These are phyloP conservation scores for Acanthiza pusilla DNA, from an alignment of 2,797 vertebrate genomes.

Conservation along the genomic window DNA sequence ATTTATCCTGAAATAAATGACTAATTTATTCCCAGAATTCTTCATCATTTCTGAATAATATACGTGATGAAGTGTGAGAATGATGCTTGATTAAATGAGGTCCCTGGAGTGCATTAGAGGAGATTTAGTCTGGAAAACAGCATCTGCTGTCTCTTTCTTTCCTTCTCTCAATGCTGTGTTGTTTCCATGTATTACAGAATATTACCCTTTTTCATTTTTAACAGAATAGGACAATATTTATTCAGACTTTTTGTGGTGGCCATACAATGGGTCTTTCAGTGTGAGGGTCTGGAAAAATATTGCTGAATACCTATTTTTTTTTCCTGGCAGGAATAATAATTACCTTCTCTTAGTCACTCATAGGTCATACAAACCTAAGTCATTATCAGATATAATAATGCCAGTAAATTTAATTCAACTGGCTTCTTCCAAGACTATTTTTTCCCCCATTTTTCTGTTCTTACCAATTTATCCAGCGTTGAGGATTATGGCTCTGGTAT, in stretches of 20 bases:
- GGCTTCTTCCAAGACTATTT: neutral
- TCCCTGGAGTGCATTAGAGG: slow-evolving; percentile 57
- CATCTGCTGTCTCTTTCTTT: slow-evolving; percentile 56
- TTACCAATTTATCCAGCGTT: rapidly evolving
- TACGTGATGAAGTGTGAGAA: slow-evolving; percentile 67
- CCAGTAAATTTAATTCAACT: neutral
- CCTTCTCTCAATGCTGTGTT: slow-evolving; percentile 16
- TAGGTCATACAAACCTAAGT: slow-evolving; percentile 8
- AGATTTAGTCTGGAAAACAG: slow-evolving; percentile 65
- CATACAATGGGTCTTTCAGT: slow-evolving; percentile 32
- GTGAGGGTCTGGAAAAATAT: slow-evolving; percentile 14
- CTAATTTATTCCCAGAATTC: slow-evolving; percentile 64
- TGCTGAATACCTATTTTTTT: slow-evolving; percentile 30
- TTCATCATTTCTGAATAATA: slow-evolving; percentile 68
- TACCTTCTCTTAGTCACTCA: neutral
- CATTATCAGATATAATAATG: neutral
- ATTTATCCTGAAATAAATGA: slow-evolving; percentile 50
- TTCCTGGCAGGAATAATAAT: slow-evolving; percentile 17
- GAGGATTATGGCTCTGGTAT: neutral
- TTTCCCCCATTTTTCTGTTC: neutral
- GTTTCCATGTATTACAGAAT: slow-evolving; percentile 2
- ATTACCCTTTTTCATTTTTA: slow-evolving; percentile 39
- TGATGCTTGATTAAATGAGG: slow-evolving; percentile 69
- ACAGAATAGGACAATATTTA: slow-evolving; percentile 30
- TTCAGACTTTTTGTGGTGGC: slow-evolving; percentile 11